Percentiles rank a stretch among this genome's conserved stretches.
These are phyloP conservation scores for Ctenomys sociabilis DNA, from an alignment of 2,113 vertebrate genomes.

Conservation along the genomic window DNA sequence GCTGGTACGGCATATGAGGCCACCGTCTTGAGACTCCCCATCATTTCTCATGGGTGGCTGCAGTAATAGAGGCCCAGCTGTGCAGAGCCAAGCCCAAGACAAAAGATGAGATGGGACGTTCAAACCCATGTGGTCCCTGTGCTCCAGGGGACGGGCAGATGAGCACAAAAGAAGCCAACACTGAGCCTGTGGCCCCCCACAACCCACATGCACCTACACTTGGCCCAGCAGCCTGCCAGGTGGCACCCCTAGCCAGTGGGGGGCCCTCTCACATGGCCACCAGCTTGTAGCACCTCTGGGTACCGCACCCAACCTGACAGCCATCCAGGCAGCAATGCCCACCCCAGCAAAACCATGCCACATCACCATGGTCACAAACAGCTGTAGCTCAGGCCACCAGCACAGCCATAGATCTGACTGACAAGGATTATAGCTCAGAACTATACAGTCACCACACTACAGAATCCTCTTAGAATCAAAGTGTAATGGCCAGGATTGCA, in stretches of 20 bases:
- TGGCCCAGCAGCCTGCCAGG: not conserved
- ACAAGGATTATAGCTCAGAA: not conserved
- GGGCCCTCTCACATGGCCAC: not conserved
- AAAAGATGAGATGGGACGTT: not conserved
- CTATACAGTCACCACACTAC: not conserved
- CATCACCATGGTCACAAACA: not conserved
- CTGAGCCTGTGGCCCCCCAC: not conserved
- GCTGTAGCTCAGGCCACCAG: not conserved
- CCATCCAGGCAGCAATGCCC: not conserved
- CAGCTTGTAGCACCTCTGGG: not conserved
- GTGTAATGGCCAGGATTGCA: too few species aligned
- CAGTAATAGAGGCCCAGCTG: not conserved
- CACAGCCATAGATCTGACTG: not conserved
- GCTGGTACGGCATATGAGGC: not conserved
- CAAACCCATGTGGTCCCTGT: too few species aligned
- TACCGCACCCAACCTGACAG: not conserved
- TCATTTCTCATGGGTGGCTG: not conserved
- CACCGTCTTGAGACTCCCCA: not conserved
- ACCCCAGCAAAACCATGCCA: not conserved
- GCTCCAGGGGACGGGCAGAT: not conserved
- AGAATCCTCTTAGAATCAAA: not conserved
- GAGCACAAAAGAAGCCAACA: not conserved
- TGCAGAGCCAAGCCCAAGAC: not conserved
- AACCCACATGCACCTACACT: too few species aligned
- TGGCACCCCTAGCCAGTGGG: not conserved